Evolutionary conservation across 92 coral and sea anemone species (phyloP).

Genomic region (Phenganax stokvisi): DNA sequence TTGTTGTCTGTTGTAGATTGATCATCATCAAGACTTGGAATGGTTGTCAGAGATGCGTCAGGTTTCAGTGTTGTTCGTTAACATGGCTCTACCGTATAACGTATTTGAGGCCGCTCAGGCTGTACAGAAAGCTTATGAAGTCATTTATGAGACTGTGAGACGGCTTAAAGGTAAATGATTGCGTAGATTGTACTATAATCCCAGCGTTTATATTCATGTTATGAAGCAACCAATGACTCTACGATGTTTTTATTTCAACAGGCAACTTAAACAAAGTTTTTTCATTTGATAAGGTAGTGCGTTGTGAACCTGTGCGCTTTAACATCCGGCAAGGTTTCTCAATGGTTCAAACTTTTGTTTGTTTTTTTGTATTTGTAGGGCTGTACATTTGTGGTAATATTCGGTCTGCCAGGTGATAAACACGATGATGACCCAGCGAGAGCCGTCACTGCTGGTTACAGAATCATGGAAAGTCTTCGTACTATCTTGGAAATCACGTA

Average conservation of each 20-base stretch:
- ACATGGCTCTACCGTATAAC: slow-evolving; percentile 81
- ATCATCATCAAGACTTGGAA: slow-evolving; percentile 82
- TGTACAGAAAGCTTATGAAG: slow-evolving; percentile 85
- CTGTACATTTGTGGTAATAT: slow-evolving; percentile 88
- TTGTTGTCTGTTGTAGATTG: slow-evolving; percentile 52
- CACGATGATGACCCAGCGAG: slow-evolving; percentile 96
- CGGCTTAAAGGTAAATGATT: slow-evolving; percentile 61
- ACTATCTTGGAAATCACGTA: slow-evolving; percentile 89
- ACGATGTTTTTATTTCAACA: slow-evolving; percentile 28
- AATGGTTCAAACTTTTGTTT: not conserved
- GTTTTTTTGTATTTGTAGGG: slow-evolving; percentile 50
- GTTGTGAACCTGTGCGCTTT: not conserved
- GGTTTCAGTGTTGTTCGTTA: slow-evolving; percentile 88
- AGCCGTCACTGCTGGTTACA: slow-evolving; percentile 85
- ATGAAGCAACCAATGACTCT: not conserved
- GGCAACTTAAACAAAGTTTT: slow-evolving; percentile 94
- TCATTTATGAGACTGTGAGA: slow-evolving; percentile 66
- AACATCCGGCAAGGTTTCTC: no score
- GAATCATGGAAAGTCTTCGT: slow-evolving; percentile 75
- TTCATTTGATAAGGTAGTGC: slow-evolving; percentile 87
- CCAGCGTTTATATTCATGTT: no score
- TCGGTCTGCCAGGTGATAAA: slow-evolving; percentile 96
- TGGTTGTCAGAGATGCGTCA: slow-evolving; percentile 98
- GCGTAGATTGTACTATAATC: not conserved
- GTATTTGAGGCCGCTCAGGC: slow-evolving; percentile 69